Conservation (phyloP, 2,797 vertebrate species). For the Nyctibius grandis region DNA sequence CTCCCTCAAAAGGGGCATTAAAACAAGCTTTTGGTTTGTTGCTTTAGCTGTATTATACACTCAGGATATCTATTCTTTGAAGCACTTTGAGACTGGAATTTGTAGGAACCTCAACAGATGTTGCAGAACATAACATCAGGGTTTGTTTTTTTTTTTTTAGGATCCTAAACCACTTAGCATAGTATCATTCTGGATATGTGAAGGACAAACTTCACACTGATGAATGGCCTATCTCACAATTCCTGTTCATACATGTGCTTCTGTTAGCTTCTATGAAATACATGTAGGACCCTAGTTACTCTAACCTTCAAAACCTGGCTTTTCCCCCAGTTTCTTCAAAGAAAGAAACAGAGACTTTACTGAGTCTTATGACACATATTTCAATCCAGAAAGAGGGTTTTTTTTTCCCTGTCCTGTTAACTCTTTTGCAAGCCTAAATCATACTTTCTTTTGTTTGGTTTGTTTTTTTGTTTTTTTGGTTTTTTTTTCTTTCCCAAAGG, state of each 20-base stretch:
- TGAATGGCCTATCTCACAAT: fast-evolving
- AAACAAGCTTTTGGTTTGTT: neutral
- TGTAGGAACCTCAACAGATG: neutral
- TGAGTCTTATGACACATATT: neutral
- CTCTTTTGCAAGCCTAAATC: neutral
- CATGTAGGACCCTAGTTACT: fast-evolving
- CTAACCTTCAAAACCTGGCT: neutral
- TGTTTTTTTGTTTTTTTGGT: no score
- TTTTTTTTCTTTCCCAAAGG: neutral
- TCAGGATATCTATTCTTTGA: neutral
- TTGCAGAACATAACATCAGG: fast-evolving
- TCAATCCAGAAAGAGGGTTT: neutral
- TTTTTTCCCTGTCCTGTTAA: neutral
- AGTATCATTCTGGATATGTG: neutral
- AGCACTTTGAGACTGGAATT: neutral
- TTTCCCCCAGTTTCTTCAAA: neutral
- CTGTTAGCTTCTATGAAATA: neutral
- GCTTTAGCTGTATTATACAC: neutral
- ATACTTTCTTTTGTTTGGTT: no score
- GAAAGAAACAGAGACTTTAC: neutral
- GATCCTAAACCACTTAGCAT: neutral
- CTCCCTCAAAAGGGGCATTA: neutral
- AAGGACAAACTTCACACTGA: neutral
- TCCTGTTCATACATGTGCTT: neutral
- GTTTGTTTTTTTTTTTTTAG: neutral